Conservation (phyloP, 2,797 vertebrate species). For the Ficedula albicollis region DNA sequence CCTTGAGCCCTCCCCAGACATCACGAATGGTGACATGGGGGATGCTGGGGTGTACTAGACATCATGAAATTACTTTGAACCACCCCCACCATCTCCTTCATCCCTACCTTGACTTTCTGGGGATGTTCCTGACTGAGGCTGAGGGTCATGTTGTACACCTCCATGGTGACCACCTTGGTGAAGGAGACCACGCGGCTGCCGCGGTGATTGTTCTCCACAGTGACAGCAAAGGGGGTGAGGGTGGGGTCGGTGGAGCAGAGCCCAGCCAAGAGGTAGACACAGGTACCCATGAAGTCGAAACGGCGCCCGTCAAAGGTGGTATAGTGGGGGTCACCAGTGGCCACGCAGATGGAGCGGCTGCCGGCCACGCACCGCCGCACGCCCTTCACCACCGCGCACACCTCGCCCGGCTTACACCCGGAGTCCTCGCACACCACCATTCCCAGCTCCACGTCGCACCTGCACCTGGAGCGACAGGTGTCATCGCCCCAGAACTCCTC, state of each 20-base stretch:
- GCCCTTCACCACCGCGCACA: constrained; percentile 73
- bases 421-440: not conserved
- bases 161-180: constrained; percentile 54
- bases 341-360: constrained; percentile 68
- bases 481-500: constrained; percentile 81
- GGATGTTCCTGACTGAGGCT: constrained; percentile 45
- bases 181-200: constrained; percentile 38
- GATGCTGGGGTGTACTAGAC: too few relatives aligned
- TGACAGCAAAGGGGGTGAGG: constrained; percentile 43
- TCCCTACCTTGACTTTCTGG: constrained; percentile 30
- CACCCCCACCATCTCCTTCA: rapidly evolving
- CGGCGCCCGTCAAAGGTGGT: constrained; percentile 77
- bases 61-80: not conserved
- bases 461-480: constrained; percentile 72
- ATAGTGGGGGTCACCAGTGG: constrained; percentile 81
- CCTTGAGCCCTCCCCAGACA: rapidly evolving
- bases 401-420: constrained; percentile 45
- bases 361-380: constrained; percentile 72
- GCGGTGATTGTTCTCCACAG: constrained; percentile 49
- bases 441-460: constrained; percentile 62
- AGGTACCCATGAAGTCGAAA: constrained; percentile 87
- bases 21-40: too few relatives aligned
- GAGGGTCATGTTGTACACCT: constrained; percentile 49
- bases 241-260: constrained; percentile 28
- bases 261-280: constrained; percentile 76